These are phyloP conservation scores for Gonatopus flavifemur DNA, from an alignment of 1,140 invertebrate species.

Conservation along the genomic window DNA sequence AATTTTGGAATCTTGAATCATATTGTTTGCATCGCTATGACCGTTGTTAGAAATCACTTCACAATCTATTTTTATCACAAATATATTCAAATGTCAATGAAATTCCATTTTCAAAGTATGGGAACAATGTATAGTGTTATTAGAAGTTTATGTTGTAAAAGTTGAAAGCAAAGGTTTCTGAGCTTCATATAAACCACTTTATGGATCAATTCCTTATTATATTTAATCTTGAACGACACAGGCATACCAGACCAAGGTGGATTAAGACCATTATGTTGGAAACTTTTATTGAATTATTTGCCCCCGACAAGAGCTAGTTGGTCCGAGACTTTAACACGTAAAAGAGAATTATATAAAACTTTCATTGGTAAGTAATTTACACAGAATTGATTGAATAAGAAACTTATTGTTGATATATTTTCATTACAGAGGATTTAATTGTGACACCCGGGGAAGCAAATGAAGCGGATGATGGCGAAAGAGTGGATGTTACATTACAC, in stretches of 20 bases:
- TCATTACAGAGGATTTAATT: constrained; percentile 75
- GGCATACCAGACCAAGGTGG: constrained; percentile 83
- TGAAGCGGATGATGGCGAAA: constrained; percentile 53
- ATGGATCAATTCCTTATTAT: constrained; percentile 5
- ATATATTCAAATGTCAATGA: not conserved
- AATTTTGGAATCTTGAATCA: no score
- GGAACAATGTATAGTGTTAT: no score
- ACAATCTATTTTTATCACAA: not conserved
- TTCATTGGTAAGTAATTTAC: constrained; percentile 71
- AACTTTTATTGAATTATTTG: constrained; percentile 80
- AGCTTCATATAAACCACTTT: no score
- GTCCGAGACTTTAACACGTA: constrained; percentile 66
- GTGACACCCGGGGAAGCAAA: constrained; percentile 70
- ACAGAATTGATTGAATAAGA: not conserved
- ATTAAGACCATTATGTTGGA: constrained; percentile 77
- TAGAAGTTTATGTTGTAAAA: no score
- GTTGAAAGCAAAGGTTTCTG: no score
- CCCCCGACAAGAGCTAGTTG: constrained; percentile 67
- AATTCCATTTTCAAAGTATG: constrained; percentile 1
- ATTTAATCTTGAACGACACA: constrained; percentile 50
- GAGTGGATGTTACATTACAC: constrained; percentile 61
- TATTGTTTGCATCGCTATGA: no score
- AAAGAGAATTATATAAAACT: constrained; percentile 77
- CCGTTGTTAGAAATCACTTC: not conserved
- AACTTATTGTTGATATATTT: constrained; percentile 6